A percentile compares a stretch with the other conserved stretches of the same genome.
These are phyloP conservation scores for Chirona hameri DNA, from an alignment of 2,888 invertebrate species.

Conservation along the genomic window DNA sequence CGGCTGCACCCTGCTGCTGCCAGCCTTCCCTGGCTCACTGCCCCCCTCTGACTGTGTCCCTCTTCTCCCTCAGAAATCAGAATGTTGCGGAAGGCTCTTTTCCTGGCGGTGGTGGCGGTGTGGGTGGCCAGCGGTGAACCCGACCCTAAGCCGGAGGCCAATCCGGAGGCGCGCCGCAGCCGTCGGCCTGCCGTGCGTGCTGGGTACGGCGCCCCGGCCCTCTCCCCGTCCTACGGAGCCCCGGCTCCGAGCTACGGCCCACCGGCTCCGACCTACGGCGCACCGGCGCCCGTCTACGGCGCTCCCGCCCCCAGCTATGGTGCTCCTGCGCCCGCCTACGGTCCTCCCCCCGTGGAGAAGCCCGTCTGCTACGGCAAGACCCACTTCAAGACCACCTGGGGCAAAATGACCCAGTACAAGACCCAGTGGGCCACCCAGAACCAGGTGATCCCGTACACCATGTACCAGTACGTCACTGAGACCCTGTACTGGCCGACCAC, in stretches of 20 bases:
- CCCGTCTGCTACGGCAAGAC: constrained; percentile 2
- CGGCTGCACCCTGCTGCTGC: no score
- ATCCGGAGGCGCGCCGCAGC: neutral
- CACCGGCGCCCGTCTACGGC: constrained; percentile 5
- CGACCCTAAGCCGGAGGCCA: neutral
- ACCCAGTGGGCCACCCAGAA: constrained; percentile 13
- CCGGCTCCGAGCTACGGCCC: neutral
- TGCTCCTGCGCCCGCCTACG: neutral
- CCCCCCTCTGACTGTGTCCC: no score
- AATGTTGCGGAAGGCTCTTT: neutral
- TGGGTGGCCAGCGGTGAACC: constrained; percentile 3
- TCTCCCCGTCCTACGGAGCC: constrained; percentile 22
- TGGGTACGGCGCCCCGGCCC: constrained; percentile 10
- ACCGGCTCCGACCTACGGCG: neutral
- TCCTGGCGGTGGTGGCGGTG: neutral
- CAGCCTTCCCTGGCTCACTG: no score
- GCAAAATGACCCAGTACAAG: constrained; percentile 30
- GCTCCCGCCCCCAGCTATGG: constrained; percentile 1
- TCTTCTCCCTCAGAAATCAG: neutral
- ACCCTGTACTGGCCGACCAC: constrained; percentile 29
- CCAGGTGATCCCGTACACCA: constrained; percentile 10
- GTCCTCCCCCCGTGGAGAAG: no score
- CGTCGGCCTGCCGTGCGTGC: neutral
- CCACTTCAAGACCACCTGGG: constrained; percentile 29
- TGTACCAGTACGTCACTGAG: constrained; percentile 28